These are phyloP conservation scores for Nothoprocta pentlandii DNA, from an alignment of 2,113 vertebrate genomes.

Conservation along the genomic window DNA sequence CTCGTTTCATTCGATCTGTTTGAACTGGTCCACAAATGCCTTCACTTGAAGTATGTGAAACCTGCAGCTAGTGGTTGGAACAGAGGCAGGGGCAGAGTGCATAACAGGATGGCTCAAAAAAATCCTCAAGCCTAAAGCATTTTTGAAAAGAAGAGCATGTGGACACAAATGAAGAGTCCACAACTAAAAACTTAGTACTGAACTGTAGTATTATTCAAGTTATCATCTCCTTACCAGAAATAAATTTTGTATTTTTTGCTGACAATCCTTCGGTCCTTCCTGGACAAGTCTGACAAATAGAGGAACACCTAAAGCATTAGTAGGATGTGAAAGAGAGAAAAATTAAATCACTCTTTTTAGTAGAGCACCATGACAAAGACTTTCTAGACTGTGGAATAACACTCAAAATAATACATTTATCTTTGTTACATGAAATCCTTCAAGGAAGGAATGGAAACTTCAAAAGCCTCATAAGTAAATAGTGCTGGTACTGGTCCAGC, in stretches of 20 bases:
- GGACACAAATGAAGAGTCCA: not conserved
- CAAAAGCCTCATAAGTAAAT: not conserved
- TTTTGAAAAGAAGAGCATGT: not conserved
- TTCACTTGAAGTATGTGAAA: not conserved
- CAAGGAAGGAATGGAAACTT: not conserved
- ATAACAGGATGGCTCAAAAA: not conserved
- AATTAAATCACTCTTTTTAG: not conserved
- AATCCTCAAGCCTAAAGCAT: not conserved
- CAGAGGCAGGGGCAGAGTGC: not conserved
- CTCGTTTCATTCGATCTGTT: not conserved
- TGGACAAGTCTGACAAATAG: constrained; percentile 84
- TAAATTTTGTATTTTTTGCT: constrained; percentile 88
- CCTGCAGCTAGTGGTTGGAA: not conserved
- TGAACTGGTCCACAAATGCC: not conserved
- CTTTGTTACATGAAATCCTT: not conserved
- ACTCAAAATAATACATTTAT: not conserved
- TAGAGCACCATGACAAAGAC: not conserved
- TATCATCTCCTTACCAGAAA: constrained; percentile 81
- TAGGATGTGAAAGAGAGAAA: not conserved
- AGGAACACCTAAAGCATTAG: constrained; percentile 77
- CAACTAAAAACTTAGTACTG: not conserved
- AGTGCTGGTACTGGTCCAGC: too few species aligned
- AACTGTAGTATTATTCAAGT: not conserved
- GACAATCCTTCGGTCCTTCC: constrained; percentile 83
- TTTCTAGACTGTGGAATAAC: not conserved